These are phyloP conservation scores for Meliscaeva auricollis DNA, from an alignment of 2,888 invertebrate genomes.

Conservation along the genomic window DNA sequence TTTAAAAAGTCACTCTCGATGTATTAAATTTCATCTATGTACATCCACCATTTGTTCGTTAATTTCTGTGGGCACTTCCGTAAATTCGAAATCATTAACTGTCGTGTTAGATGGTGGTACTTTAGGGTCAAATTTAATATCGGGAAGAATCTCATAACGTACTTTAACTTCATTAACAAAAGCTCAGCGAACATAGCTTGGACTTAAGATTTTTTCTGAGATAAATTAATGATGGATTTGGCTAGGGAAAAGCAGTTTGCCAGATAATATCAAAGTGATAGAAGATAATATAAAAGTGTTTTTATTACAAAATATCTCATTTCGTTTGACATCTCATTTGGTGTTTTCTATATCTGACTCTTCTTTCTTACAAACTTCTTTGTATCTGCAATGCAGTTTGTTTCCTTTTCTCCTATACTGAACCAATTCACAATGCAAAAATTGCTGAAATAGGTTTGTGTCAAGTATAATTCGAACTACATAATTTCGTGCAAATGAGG, in stretches of 20 bases:
- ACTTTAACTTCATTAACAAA: slow-evolving; percentile 1
- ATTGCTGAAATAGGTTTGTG: too few species aligned
- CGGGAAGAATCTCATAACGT: slow-evolving; percentile 1
- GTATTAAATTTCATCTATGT: slow-evolving; percentile 3
- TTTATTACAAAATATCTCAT: too few species aligned
- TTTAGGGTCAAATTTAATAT: slow-evolving; percentile 12
- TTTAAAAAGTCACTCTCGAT: slow-evolving; percentile 10
- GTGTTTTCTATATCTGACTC: too few species aligned
- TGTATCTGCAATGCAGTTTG: too few species aligned
- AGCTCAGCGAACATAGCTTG: slow-evolving; percentile 21
- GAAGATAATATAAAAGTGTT: too few species aligned
- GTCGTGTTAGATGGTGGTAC: background rate
- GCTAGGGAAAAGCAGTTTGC: slow-evolving; percentile 12
- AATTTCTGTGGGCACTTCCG: slow-evolving; percentile 22
- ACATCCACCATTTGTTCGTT: slow-evolving; percentile 29
- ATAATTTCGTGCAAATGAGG: too few species aligned
- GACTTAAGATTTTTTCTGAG: background rate
- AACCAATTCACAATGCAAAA: too few species aligned
- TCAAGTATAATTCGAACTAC: too few species aligned
- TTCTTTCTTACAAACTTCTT: too few species aligned
- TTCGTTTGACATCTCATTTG: too few species aligned
- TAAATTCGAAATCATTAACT: background rate
- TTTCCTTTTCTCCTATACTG: too few species aligned
- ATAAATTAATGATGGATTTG: slow-evolving; percentile 22
- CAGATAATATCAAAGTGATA: slow-evolving; percentile 19